phyloP scores from a whole-genome alignment of 2,797 vertebrate genomes.

The Simalia tracyae region DNA sequence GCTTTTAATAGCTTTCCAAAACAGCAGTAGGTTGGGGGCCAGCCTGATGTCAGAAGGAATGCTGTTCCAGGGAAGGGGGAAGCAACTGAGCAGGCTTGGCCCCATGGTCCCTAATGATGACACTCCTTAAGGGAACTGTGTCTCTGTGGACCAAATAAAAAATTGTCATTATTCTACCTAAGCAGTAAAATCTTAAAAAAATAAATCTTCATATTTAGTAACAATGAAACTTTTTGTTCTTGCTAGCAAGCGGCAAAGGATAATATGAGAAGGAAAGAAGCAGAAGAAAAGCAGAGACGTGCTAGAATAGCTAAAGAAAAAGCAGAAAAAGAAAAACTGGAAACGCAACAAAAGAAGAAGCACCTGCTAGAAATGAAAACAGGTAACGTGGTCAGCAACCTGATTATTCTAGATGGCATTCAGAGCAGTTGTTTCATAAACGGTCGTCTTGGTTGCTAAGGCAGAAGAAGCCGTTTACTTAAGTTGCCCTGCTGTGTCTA shows the following conservation, averaged over 20 bases:
- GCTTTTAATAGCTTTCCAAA: not conserved
- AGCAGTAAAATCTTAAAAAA: not conserved
- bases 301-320: constrained; percentile 89
- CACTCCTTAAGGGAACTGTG: not conserved
- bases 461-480: constrained; percentile 11
- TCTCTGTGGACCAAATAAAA: not conserved
- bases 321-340: constrained; percentile 89
- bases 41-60: not conserved
- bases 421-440: constrained; percentile 4
- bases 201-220: not conserved
- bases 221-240: constrained; percentile 55
- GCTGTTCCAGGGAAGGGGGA: not conserved
- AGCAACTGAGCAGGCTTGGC: not conserved
- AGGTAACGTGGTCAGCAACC: constrained; percentile 71
- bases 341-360: constrained; percentile 90
- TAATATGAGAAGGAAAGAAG: constrained; percentile 84
- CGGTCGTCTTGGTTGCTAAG: constrained; percentile 5
- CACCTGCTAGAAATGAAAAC: constrained; percentile 88
- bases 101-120: not conserved
- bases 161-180: not conserved
- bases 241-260: constrained; percentile 91
- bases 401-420: constrained; percentile 18
- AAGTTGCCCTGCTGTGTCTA: constrained; percentile 3
- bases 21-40: not conserved
- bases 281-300: constrained; percentile 90